phyloP scores from a whole-genome alignment of 2,888 invertebrate species.

The Cantharis rufa region DNA sequence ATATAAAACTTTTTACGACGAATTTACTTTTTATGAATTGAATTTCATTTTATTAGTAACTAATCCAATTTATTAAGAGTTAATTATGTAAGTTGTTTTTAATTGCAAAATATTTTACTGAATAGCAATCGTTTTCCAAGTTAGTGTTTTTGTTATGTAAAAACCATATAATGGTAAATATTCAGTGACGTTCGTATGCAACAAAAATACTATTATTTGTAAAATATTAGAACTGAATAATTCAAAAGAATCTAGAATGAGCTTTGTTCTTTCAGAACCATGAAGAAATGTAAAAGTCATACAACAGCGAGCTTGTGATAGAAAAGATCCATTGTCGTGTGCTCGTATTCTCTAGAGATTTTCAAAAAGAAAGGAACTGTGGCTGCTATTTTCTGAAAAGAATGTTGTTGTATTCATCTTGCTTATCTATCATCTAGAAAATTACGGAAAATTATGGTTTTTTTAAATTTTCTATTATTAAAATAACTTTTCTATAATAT shows the following conservation, averaged over 20 bases:
- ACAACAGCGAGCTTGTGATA: constrained; percentile 52
- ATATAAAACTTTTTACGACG: constrained; percentile 45
- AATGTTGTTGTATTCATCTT: constrained; percentile 40
- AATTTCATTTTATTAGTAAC: constrained; percentile 3
- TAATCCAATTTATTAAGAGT: neutral
- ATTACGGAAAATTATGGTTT: constrained; percentile 24
- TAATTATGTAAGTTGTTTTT: neutral
- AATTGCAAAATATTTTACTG: neutral
- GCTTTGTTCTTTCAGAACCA: constrained; percentile 52
- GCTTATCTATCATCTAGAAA: constrained; percentile 26
- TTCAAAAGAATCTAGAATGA: constrained; percentile 53
- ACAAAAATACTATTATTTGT: constrained; percentile 51
- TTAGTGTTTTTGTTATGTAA: constrained; percentile 10
- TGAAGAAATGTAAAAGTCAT: constrained; percentile 55
- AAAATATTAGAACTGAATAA: constrained; percentile 53
- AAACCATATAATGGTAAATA: constrained; percentile 25
- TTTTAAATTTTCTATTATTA: neutral
- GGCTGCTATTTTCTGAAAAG: constrained; percentile 55
- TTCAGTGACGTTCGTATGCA: constrained; percentile 13
- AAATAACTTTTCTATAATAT: neutral
- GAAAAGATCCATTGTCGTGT: constrained; percentile 50
- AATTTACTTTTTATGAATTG: constrained; percentile 48
- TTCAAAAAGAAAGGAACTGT: constrained; percentile 50
- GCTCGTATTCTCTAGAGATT: constrained; percentile 51
- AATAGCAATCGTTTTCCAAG: constrained; percentile 7